Evolutionary conservation across 2,113 vertebrate genomes (phyloP).

Genomic region (Rhipidura dahli): DNA sequence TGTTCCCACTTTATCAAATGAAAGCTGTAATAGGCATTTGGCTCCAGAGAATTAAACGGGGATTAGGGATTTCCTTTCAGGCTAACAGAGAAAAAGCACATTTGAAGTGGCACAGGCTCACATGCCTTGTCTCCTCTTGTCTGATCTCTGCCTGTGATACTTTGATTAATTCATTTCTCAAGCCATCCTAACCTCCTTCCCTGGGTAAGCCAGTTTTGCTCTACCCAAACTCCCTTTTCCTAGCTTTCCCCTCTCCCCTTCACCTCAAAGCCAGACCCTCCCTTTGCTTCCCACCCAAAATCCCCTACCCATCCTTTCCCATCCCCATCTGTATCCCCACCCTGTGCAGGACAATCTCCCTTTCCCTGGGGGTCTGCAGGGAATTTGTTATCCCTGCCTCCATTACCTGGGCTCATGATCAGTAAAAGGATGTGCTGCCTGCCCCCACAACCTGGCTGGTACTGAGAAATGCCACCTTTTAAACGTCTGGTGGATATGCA

Average conservation of each 20-base stretch:
- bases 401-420: not conserved
- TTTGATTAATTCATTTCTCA: not conserved
- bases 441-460: not conserved
- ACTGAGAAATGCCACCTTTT: accelerated
- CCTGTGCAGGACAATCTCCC: not conserved
- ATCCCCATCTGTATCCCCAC: no score
- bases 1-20: not conserved
- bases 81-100: not conserved
- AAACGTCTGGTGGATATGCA: not conserved
- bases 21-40: not conserved
- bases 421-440: not conserved
- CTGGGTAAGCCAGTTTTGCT: not conserved
- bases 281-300: not conserved
- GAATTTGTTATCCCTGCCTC: not conserved
- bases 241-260: not conserved
- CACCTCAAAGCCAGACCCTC: not conserved
- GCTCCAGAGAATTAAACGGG: not conserved
- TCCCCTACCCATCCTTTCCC: not conserved
- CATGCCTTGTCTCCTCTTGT: not conserved
- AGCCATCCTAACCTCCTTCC: not conserved
- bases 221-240: not conserved
- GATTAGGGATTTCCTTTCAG: not conserved
- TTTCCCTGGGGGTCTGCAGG: not conserved
- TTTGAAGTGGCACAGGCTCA: not conserved
- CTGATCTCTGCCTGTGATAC: not conserved